Evolutionary conservation across 1,140 invertebrate species (phyloP).

Genomic region (Globodera rostochiensis): DNA sequence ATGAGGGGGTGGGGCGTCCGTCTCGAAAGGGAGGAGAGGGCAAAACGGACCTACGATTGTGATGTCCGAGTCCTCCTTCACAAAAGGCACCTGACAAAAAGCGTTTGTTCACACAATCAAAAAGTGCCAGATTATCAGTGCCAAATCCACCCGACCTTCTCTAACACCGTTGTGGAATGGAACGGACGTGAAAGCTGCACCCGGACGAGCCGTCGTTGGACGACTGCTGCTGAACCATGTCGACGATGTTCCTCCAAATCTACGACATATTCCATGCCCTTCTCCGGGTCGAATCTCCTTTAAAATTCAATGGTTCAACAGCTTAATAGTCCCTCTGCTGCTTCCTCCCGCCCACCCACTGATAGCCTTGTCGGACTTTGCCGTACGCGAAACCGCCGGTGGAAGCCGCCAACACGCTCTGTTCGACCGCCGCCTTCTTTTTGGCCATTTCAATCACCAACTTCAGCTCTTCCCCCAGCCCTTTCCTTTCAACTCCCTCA

Average conservation of each 20-base stretch:
- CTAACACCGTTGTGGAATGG: conserved; percentile 55
- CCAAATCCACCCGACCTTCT: conserved; percentile 42
- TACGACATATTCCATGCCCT: conserved; percentile 64
- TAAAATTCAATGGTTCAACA: background rate
- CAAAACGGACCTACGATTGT: conserved; percentile 49
- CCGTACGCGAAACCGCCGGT: background rate
- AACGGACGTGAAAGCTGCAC: conserved; percentile 57
- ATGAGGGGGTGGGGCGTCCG: background rate
- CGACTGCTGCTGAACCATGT: background rate
- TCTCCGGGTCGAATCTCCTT: conserved; percentile 53
- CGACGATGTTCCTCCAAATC: conserved; percentile 54
- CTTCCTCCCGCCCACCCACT: background rate
- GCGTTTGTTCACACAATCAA: no score
- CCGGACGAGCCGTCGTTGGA: conserved; percentile 23
- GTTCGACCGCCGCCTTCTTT: conserved; percentile 18
- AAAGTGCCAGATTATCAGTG: no score
- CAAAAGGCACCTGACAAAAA: conserved; percentile 61
- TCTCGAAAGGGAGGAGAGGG: background rate
- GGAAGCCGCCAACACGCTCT: background rate
- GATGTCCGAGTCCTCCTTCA: conserved; percentile 64
- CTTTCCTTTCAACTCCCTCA: conserved; percentile 52
- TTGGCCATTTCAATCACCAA: conserved; percentile 45
- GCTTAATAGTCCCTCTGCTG: background rate
- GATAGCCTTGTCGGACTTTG: background rate
- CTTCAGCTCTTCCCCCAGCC: conserved; percentile 53